Percentiles rank a stretch among this genome's conserved stretches.
Evolutionary conservation across 2,888 invertebrate species (phyloP).

Genomic region (Agrochola macilenta): DNA sequence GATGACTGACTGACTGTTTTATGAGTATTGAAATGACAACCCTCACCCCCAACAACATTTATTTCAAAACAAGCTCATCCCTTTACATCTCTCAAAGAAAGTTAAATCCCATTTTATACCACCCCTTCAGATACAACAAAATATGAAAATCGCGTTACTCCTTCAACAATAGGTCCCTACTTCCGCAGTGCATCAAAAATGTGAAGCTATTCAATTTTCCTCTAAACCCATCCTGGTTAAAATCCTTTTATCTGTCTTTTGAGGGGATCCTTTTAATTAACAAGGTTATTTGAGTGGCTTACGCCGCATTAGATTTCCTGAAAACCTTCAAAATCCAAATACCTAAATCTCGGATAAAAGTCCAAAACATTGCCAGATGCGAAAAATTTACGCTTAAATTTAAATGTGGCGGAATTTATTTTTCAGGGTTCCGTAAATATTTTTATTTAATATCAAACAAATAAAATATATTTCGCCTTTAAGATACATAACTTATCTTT

Average conservation of each 20-base stretch:
- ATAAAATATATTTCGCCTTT: not conserved
- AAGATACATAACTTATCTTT: not conserved
- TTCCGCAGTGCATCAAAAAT: slow-evolving; percentile 45
- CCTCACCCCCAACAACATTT: not conserved
- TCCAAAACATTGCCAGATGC: slow-evolving; percentile 42
- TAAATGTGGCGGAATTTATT: slow-evolving; percentile 22
- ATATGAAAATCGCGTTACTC: slow-evolving; percentile 18
- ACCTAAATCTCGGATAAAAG: slow-evolving; percentile 52
- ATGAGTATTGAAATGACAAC: not conserved
- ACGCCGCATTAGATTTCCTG: slow-evolving; percentile 61
- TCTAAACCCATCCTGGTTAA: slow-evolving; percentile 51
- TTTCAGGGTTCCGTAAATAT: slow-evolving; percentile 18
- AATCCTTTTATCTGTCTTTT: slow-evolving; percentile 63
- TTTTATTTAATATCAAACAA: not conserved
- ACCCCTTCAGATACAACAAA: slow-evolving; percentile 12
- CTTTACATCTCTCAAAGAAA: slow-evolving; percentile 25
- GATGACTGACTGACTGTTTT: not conserved
- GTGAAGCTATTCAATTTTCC: slow-evolving; percentile 56
- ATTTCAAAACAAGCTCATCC: slow-evolving; percentile 13
- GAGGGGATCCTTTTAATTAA: slow-evolving; percentile 72
- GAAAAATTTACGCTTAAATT: slow-evolving; percentile 36
- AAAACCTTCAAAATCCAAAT: slow-evolving; percentile 56
- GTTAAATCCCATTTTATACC: slow-evolving; percentile 14
- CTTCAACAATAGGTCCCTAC: slow-evolving; percentile 18
- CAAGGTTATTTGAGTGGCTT: slow-evolving; percentile 71